Percentiles rank a stretch among this genome's conserved stretches.
These are phyloP conservation scores for Mus musculus DNA, from an alignment of 2,113 vertebrate species.

Conservation along the genomic window GRCm39 chr13:93526501-93527000, in stretches of 20 bases:
- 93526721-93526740: neutral
- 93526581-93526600: neutral
- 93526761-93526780: neutral
- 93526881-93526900: neutral
- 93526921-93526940: neutral
- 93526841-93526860: neutral
- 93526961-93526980: conserved; percentile 7
- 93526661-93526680: conserved; percentile 1
- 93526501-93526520: too few species aligned
- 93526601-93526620: neutral
- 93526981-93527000: neutral
- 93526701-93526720: neutral
- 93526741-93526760: neutral
- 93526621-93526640: neutral
- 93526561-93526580: neutral
- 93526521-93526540: neutral
- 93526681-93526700: neutral
- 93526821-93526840: neutral
- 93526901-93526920: neutral
- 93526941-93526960: neutral
- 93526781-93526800: neutral
- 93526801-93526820: neutral
- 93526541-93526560: neutral
- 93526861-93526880: neutral
- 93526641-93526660: neutral